Evolutionary conservation across 2,888 invertebrate species (phyloP), one percentile per base, ranked within the genome.

Genomic region (Sphaerophoria rueppellii): DNA sequence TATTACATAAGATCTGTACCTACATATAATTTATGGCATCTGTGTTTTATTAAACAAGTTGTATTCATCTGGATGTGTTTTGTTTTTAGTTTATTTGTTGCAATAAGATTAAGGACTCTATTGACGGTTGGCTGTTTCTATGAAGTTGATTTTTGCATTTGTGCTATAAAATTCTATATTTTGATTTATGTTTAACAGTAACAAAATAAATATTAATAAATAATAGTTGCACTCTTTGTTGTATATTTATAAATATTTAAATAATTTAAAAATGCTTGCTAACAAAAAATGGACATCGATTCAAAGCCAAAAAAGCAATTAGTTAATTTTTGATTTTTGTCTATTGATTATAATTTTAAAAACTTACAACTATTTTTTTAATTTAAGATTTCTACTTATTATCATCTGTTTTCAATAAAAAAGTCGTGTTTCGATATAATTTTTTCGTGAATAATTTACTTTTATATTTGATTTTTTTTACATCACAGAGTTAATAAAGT

Each of bases 241-340:
- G 57, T 54, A 16, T 58, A 58, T 52, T 46, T 40, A 61, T 61
- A 43, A 43, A 9, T 43, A 43, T 43, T 43, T 43, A 43, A 43
- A 24, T 48, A 48, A 63, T 35, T 48, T 32, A 60, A 55, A 52
- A 63, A 69, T 70, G 79, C 63, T 76, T 60, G 79, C 78, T 76
- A 83, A 83, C 50, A 63, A 40, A 83, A 83, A 79, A 83, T 80
- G 83, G 79, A 83, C 83, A 52, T 43, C 35, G 67, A 65, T 65
- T 70, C 14, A 67, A 67, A 79, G 83, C 79, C 78, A 82, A 78
- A 82, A 80, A 78, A 82, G 82, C 82, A 63, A 16, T 60, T 81
- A 32, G 35, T 50, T 7, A 43, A 11, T 7, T 11, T 58, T 16
- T 60, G 12, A 32, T 61, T 65, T 54, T 24, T 35, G 6, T 50